These are phyloP conservation scores for Pycnomerus fuliginosus DNA, from an alignment of 2,888 invertebrate genomes.

Conservation along the genomic window DNA sequence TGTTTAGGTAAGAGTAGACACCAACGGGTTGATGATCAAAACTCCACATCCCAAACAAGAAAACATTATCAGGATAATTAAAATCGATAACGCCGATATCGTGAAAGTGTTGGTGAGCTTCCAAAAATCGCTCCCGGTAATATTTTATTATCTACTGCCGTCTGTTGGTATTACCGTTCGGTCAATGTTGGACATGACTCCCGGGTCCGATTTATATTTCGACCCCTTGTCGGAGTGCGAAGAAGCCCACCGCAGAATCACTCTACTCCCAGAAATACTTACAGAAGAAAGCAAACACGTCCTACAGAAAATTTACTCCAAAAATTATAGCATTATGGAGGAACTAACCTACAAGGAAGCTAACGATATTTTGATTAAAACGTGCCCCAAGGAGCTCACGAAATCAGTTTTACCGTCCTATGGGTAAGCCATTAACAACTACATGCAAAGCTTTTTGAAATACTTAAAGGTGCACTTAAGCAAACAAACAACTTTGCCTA, in stretches of 20 bases:
- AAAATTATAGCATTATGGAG: slow-evolving; percentile 57
- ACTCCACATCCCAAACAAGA: slow-evolving; percentile 61
- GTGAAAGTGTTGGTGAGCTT: slow-evolving; percentile 77
- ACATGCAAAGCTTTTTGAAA: too few relatives aligned
- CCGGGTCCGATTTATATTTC: slow-evolving; percentile 56
- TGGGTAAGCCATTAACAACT: too few relatives aligned
- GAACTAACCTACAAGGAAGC: slow-evolving; percentile 76
- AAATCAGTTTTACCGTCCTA: slow-evolving; percentile 26
- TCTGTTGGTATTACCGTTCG: slow-evolving; percentile 69
- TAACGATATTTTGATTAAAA: slow-evolving; percentile 76
- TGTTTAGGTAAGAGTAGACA: not conserved
- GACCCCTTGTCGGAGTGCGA: slow-evolving; percentile 61
- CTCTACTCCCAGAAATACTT: slow-evolving; percentile 70
- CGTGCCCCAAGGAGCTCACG: slow-evolving; percentile 55
- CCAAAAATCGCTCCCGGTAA: slow-evolving; percentile 71
- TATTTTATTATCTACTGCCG: slow-evolving; percentile 77
- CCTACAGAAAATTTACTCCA: slow-evolving; percentile 63
- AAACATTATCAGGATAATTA: slow-evolving; percentile 60
- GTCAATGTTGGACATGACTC: slow-evolving; percentile 68
- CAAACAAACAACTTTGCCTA: not conserved
- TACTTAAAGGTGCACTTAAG: too few relatives aligned
- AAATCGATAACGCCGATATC: slow-evolving; percentile 69
- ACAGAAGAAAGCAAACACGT: slow-evolving; percentile 65
- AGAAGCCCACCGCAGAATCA: slow-evolving; percentile 73
- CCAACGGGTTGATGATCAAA: slow-evolving; percentile 46